Evolutionary conservation across 92 coral and sea anemone genomes (phyloP).

Genomic region (Isaurus tuberculatus): DNA sequence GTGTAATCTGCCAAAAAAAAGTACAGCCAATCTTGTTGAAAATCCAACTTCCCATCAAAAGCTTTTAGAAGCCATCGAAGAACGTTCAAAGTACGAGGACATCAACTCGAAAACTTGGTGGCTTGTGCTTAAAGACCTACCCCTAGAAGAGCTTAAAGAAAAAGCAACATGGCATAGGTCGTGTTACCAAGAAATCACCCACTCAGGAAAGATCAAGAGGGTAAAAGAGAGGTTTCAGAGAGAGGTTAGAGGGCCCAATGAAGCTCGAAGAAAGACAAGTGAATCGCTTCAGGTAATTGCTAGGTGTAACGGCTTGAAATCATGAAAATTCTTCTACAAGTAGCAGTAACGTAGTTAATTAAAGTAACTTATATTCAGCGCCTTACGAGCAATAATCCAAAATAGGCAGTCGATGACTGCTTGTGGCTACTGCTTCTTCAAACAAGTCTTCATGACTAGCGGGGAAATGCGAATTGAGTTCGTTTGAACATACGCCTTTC

Average conservation of each 20-base stretch:
- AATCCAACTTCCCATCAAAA: conserved; percentile 61
- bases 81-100: conserved; percentile 45
- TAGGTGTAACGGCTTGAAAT: conserved; percentile 55
- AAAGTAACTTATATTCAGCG: too few species aligned
- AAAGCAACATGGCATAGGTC: conserved; percentile 71
- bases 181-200: conserved; percentile 66
- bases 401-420: too few species aligned
- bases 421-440: too few species aligned
- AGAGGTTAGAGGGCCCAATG: conserved; percentile 60
- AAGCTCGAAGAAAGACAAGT: conserved; percentile 56
- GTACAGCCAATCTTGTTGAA: conserved; percentile 52
- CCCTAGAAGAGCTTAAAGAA: conserved; percentile 53
- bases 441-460: too few species aligned
- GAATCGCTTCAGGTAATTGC: conserved; percentile 50
- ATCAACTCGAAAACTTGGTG: conserved; percentile 27
- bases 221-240: conserved; percentile 69
- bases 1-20: conserved; percentile 58
- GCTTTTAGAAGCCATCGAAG: conserved; percentile 30
- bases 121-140: conserved; percentile 29
- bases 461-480: too few species aligned
- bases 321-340: background rate
- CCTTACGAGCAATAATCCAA: too few species aligned
- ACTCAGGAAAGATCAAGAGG: conserved; percentile 67
- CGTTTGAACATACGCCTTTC: too few species aligned
- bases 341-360: background rate